Base-by-base conservation (phyloP, 2,113 vertebrate species). In the Tragelaphus scriptus region DNA sequence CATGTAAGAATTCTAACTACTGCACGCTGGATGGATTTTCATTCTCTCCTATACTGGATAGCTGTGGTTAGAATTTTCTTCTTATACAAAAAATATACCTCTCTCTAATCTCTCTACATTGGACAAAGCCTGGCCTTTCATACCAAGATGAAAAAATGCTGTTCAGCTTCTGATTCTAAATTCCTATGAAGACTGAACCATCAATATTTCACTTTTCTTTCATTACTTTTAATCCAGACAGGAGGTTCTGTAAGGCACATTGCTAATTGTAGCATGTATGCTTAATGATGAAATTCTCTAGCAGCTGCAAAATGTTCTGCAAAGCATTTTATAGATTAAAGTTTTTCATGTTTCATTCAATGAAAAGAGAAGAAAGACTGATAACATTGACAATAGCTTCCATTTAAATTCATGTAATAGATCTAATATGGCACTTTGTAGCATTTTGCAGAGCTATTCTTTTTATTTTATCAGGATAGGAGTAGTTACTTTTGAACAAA, bases 391-490 rank as follows among this genome's bases (percentile, higher is more conserved):
- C 98, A 99, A 99, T 98, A 98, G 88, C 92, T 94, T 98, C 98
- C 91, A 98, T 98, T 99, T 98, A 98, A 98, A 98, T 98, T 98
- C 97, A 98, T 98, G 97, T 97, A 98, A 98, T 98, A 98, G 97
- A 98, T 98, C 97, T 98, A 98, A 99, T 98, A 97, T 96, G 98
- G 97, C 82, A 99, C 98, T 99, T 98, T 98, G 98, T 98, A 98
- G 98, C 85, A 81, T 98, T 98, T 97, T 97, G 98, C 98, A 98
- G 95, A 98, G 95, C 95, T 98, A 96, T 98, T 98, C 98, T 98
- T 98, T 98, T 98, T 98, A 98, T 99, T 98, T 97, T 99, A 98
- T 98, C 98, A 98, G 94, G 88, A 98, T 98, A 98, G 96, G 96
- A 98, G 94, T 97, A 98, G 96, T 98, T 98, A 98, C 97, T 98